A percentile compares a stretch with the other conserved stretches of the same genome.
Conservation (phyloP, 2,888 invertebrate species). For the Lithophane socia region DNA sequence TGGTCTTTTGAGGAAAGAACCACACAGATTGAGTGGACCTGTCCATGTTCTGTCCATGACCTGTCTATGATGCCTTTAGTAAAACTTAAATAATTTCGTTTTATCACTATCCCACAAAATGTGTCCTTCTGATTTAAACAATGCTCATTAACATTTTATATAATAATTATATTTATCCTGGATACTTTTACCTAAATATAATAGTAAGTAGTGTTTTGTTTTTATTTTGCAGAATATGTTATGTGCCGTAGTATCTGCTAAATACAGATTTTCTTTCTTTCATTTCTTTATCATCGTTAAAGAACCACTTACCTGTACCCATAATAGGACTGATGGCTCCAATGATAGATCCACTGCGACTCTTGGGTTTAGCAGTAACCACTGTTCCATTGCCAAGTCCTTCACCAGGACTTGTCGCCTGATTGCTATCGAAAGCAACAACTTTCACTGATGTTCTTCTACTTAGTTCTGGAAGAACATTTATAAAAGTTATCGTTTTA, state of each 20-base stretch:
- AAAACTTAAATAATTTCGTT: neutral
- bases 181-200: neutral
- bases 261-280: neutral
- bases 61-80: neutral
- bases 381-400: slow-evolving; percentile 79
- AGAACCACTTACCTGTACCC: slow-evolving; percentile 83
- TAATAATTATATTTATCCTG: neutral
- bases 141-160: neutral
- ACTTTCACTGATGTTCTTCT: slow-evolving; percentile 84
- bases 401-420: slow-evolving; percentile 79
- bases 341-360: slow-evolving; percentile 88
- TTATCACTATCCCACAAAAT: neutral
- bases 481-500: no score
- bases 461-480: slow-evolving; percentile 78
- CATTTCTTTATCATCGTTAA: neutral
- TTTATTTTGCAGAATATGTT: neutral
- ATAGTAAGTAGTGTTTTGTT: neutral
- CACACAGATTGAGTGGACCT: no score
- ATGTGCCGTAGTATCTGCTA: neutral
- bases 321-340: slow-evolving; percentile 89
- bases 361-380: slow-evolving; percentile 81
- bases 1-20: no score
- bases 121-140: neutral
- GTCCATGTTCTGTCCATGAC: no score
- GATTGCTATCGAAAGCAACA: slow-evolving; percentile 84